Conservation (phyloP, 2,797 vertebrate species). For the Artibeus jamaicensis region DNA sequence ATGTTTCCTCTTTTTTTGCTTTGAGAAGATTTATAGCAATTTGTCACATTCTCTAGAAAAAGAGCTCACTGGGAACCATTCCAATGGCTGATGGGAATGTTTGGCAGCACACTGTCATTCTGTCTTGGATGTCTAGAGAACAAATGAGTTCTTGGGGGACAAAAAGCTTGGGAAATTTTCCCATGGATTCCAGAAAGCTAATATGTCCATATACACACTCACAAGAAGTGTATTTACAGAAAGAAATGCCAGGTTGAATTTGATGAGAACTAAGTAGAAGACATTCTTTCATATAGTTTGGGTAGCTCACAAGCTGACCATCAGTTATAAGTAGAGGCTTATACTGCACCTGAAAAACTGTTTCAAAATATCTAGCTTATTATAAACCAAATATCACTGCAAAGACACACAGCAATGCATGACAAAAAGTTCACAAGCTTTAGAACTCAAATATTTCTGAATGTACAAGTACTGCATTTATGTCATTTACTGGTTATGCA, state of each 20-base stretch:
- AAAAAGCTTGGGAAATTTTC: not conserved
- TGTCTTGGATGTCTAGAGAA: not conserved
- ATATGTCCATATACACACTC: not conserved
- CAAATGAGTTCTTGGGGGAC: not conserved
- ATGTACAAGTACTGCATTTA: not conserved
- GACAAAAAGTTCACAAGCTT: not conserved
- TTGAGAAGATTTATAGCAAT: constrained; percentile 5
- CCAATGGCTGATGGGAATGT: not conserved
- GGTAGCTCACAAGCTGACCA: not conserved
- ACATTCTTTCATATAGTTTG: not conserved
- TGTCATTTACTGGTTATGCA: not conserved
- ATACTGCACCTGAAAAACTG: not conserved
- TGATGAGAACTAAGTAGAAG: not conserved
- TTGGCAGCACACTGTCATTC: not conserved
- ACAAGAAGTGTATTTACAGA: not conserved
- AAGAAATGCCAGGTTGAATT: not conserved
- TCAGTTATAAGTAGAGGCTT: not conserved
- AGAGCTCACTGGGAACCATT: not conserved
- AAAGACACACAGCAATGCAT: not conserved
- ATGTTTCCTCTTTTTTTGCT: constrained; percentile 13
- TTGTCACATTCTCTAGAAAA: not conserved
- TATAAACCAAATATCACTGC: not conserved
- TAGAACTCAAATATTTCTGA: not conserved
- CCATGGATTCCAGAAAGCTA: not conserved
- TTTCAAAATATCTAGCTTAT: constrained; percentile 20